Base-by-base conservation (phyloP, 2,797 vertebrate genomes). In the Hydrolagus colliei region DNA sequence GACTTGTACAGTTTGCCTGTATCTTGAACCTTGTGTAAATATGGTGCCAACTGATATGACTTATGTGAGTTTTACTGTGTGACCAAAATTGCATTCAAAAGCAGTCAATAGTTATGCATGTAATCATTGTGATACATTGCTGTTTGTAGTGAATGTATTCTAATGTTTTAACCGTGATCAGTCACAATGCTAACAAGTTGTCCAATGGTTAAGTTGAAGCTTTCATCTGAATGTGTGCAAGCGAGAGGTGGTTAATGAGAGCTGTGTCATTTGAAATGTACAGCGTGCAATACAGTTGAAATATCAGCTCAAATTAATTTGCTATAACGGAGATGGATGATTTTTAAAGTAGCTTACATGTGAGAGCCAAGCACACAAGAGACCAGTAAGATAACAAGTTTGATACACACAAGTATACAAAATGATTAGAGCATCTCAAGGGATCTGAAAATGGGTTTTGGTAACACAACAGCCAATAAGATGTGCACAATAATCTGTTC, bases 221-320 rank as follows among this genome's bases (percentile, higher is more conserved):
- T 86, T 91, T 90, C 90, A 85, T 89, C 87, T 88, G 90, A 91
- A 88, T 92, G 87, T 87, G 76, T 87, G 89, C 89, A 88, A 93
- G 90, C 20, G 11, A 32, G n/a, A 88, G 87, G 90, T 92, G 92
- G 93, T 94, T 93, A 93, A 94, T 92, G 91, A 91, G 88, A 86
- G 87, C 72, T 88, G 90, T 91, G 89, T 91, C 89, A 88, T 89
- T 91, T 93, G 89, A 89, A 89, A 93, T 93, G 92, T 87, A 89
- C 89, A 91, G 92, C 90, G 91, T 90, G 89, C 92, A 87, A 88
- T 89, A 72, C 87, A 86, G 91, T 93, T 88, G 87, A 88, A 87
- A 78, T 88, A 88, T 92, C 91, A 90, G 89, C 87, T 86, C 87
- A 86, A 74, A 90, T 90, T 92, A 90, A 91, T 92, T 93, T 87